These are phyloP conservation scores for Silurus asotus DNA, from an alignment of 2,113 vertebrate species.

Conservation along the genomic window DNA sequence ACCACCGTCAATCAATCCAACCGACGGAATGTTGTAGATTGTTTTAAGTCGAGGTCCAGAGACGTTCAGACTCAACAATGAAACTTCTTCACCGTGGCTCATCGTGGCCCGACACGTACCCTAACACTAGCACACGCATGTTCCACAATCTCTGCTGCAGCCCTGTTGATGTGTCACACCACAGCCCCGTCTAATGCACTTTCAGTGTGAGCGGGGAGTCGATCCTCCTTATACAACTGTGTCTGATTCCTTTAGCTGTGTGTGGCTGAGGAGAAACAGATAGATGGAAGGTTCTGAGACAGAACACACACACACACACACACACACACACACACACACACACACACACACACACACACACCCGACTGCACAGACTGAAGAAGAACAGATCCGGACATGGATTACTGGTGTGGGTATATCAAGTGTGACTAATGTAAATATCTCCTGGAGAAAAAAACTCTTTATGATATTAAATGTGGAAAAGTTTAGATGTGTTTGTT, in stretches of 20 bases:
- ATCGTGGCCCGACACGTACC: not conserved
- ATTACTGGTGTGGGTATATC: not conserved
- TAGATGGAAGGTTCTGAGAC: not conserved
- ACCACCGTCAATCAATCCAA: too few species aligned
- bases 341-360: not conserved
- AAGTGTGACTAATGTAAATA: not conserved
- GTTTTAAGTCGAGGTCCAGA: not conserved
- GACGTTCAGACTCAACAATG: not conserved
- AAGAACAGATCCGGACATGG: not conserved
- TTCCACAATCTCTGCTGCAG: not conserved
- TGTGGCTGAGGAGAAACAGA: slow-evolving; percentile 14
- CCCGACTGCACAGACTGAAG: not conserved
- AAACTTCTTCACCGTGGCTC: not conserved
- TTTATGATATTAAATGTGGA: not conserved
- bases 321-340: too few species aligned
- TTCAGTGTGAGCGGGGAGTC: slow-evolving; percentile 20
- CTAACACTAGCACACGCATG: not conserved
- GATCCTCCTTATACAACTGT: slow-evolving; percentile 24
- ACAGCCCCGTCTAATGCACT: slow-evolving; percentile 10
- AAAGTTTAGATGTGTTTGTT: not conserved
- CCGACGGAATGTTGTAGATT: not conserved
- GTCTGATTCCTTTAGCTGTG: slow-evolving; percentile 33
- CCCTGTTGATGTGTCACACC: not conserved
- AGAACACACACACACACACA: too few species aligned
- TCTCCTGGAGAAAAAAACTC: not conserved